phyloP scores from a whole-genome alignment of 2,888 invertebrate genomes.

The Steinernema hermaphroditum region DNA sequence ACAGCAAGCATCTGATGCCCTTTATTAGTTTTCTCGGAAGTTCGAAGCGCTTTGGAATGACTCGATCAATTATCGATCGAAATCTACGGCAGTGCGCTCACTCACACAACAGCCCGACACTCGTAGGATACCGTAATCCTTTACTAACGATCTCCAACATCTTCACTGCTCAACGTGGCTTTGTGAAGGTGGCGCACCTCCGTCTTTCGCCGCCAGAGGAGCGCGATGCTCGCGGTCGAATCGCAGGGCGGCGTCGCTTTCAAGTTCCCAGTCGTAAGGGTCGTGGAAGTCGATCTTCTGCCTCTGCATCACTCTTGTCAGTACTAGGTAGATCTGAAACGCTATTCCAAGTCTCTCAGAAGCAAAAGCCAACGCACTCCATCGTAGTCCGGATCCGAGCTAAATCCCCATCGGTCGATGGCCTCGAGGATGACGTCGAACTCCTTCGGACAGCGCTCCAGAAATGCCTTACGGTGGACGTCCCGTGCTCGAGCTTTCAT shows the following conservation, averaged over 20 bases:
- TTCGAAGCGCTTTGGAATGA: not conserved
- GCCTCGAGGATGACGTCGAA: conserved; percentile 21
- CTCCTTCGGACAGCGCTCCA: conserved; percentile 11
- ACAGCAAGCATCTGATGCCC: too few relatives aligned
- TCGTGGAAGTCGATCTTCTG: conserved; percentile 9
- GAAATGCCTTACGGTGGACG: conserved; percentile 5
- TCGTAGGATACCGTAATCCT: too few relatives aligned
- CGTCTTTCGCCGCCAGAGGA: not conserved
- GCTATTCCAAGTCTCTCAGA: not conserved
- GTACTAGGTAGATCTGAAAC: conserved; percentile 19
- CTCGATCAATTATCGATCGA: not conserved
- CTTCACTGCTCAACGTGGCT: too few relatives aligned
- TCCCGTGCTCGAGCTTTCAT: not conserved
- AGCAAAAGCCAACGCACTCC: not conserved
- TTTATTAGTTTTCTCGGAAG: too few relatives aligned
- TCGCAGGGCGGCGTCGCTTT: not conserved
- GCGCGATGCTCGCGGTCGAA: conserved; percentile 2
- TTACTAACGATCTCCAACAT: too few relatives aligned
- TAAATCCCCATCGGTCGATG: conserved; percentile 29
- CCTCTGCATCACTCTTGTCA: conserved; percentile 8
- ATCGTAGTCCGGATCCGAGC: conserved; percentile 20
- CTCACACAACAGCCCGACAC: too few relatives aligned
- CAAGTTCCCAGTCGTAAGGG: conserved; percentile 34
- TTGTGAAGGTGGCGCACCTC: too few relatives aligned
- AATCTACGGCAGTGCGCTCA: too few relatives aligned